Evolutionary conservation across 2,797 vertebrate species (phyloP), one percentile per base, ranked within the genome.

Genomic region (Betta splendens): DNA sequence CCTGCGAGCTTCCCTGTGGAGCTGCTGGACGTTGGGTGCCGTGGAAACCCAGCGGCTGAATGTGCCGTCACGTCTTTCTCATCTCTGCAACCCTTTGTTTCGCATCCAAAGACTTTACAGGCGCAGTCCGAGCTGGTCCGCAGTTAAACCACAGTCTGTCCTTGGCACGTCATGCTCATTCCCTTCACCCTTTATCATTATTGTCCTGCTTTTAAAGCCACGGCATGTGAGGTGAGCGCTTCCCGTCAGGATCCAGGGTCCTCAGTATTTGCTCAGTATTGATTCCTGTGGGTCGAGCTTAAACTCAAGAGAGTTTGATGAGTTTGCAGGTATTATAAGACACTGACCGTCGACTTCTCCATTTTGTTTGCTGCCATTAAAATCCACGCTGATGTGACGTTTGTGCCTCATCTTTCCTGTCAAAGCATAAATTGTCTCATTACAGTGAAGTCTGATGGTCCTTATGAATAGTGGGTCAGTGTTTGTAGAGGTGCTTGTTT

Each of bases 181-280:
- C 23, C 11, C 42, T 20, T 5, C 29, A 29, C 21, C 11, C 50
- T 9, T 50, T 36, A 4, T 48, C 45, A 18, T 32, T 1, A 10
- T 20, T 17, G 13, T 56, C 40, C 12, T 56, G 36, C 31, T 51
- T 60, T 55, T 33, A 25, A 58, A 36, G 20, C 32, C 26, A 7
- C 22, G 36, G 12, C 31, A 3, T 5, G 31, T 10, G 44, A 25
- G 42, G 32, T 20, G 4, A 32, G 35, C 52, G 36, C 21, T 15
- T 25, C 20, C 12, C 17, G 42, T 16, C 12, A 15, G 38, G 18
- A 38, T 37, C 22, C 16, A 40, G 39, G 13, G 28, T 12, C 0
- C 2, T 40, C 31, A 16, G 16, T 32, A 38, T 39, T 32, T 31
- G 2, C 9, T 50, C 56, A 58, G 50, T 64, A 54, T 70, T 56